phyloP scores from a whole-genome alignment of 2,797 vertebrate species.

The Lateolabrax maculatus region DNA sequence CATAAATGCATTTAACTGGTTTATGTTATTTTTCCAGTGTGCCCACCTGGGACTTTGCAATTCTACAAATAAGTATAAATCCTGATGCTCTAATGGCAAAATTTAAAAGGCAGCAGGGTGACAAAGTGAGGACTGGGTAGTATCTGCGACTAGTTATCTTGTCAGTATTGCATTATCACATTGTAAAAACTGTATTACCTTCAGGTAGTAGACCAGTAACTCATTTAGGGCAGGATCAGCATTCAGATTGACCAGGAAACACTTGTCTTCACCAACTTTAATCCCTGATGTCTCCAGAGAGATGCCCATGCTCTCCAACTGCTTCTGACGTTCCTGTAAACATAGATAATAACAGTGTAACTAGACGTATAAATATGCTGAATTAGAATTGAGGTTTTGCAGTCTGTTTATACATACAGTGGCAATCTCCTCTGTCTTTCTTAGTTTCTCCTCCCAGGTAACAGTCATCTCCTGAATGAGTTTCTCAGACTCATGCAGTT shows the following conservation, averaged over 20 bases:
- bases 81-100: background rate
- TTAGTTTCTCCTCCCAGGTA: constrained; percentile 98
- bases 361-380: background rate
- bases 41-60: background rate
- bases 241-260: constrained; percentile 97
- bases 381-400: constrained; percentile 1
- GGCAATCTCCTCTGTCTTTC: constrained; percentile 98
- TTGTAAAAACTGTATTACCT: constrained; percentile 84
- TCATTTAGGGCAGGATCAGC: constrained; percentile 98
- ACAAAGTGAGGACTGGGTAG: background rate
- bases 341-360: constrained; percentile 39
- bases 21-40: background rate
- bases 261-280: constrained; percentile 98
- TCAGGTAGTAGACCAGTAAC: constrained; percentile 98
- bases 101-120: background rate
- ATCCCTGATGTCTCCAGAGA: constrained; percentile 98
- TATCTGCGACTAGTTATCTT: background rate
- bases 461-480: constrained; percentile 97
- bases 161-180: background rate
- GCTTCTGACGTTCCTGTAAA: constrained; percentile 94
- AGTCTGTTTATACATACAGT: constrained; percentile 84
- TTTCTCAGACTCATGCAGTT: constrained; percentile 97
- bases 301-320: constrained; percentile 98
- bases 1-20: background rate
- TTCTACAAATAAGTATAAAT: background rate